Percentiles rank a stretch among this genome's conserved stretches.
These are phyloP conservation scores for Knipowitschia caucasica DNA, from an alignment of 2,797 vertebrate species.

Conservation along the genomic window DNA sequence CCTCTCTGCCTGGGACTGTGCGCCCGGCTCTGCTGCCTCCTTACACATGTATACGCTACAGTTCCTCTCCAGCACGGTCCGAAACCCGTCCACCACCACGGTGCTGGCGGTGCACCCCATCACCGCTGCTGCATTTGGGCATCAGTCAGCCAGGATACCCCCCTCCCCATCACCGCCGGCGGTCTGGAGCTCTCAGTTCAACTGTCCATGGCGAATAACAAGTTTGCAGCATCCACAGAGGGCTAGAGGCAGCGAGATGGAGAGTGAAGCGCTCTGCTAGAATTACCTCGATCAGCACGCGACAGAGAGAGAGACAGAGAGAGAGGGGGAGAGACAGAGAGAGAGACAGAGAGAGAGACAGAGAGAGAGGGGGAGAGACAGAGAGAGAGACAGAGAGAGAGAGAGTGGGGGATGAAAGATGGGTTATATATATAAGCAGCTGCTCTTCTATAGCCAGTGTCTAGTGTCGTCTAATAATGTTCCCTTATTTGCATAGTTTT, in stretches of 20 bases:
- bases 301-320: slow-evolving; percentile 51
- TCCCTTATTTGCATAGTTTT: slow-evolving; percentile 23
- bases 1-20: slow-evolving; percentile 77
- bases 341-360: slow-evolving; percentile 46
- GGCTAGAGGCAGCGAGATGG: slow-evolving; percentile 23
- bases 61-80: slow-evolving; percentile 90
- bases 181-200: slow-evolving; percentile 26
- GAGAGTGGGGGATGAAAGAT: slow-evolving; percentile 66
- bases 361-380: slow-evolving; percentile 42
- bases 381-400: slow-evolving; percentile 23
- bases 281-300: slow-evolving; percentile 65
- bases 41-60: slow-evolving; percentile 91
- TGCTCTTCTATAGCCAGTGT: slow-evolving; percentile 44
- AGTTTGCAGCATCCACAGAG: slow-evolving; percentile 28
- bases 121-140: slow-evolving; percentile 72
- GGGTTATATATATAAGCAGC: slow-evolving; percentile 62
- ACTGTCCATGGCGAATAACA: slow-evolving; percentile 50
- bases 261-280: slow-evolving; percentile 35
- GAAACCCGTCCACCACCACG: slow-evolving; percentile 89
- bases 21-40: slow-evolving; percentile 82
- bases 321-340: slow-evolving; percentile 50
- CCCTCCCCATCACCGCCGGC: slow-evolving; percentile 36
- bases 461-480: slow-evolving; percentile 11
- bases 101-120: slow-evolving; percentile 97
- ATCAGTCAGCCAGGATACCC: slow-evolving; percentile 61